Base-by-base conservation (phyloP, 2,797 vertebrate species). In the Gephyroberyx darwinii region DNA sequence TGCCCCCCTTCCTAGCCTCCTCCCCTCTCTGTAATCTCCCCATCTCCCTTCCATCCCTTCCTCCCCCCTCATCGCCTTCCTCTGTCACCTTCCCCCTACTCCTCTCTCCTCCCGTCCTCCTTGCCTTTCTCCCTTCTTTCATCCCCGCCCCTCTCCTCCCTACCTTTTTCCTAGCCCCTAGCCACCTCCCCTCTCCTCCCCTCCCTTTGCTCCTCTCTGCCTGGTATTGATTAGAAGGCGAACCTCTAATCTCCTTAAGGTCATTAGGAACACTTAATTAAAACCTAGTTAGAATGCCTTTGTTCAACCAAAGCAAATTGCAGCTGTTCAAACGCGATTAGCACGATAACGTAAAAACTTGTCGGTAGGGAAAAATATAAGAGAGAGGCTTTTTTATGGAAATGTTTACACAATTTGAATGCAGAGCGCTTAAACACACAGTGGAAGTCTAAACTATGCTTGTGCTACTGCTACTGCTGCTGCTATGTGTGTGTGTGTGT, bases 221-320 rank as follows among this genome's bases (percentile, higher is more conserved):
- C 86, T 90, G 77, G 85, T 97, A 98, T 97, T 96, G 96, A 98
- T 98, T 96, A 96, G 95, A 95, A 97, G 96, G 95, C 94, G 92
- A 96, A 90, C 90, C 95, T 94, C 95, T 97, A 97, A 99, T 96
- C 96, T 92, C 95, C 93, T 96, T 96, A 95, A 96, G 95, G 96
- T 97, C 95, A 96, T 98, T 98, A 97, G 94, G 93, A 94, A 94
- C 95, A 97, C 96, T 97, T 98, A 96, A 99, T 98, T 97, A 98
- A 98, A 98, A 95, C 93, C 94, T 95, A 96, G 95, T 96, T 97
- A 96, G 95, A 93, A 93, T 92, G 95, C 93, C 93, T 93, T 95
- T 95, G 95, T 95, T 96, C 94, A 90, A 93, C 92, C 93, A 94
- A 95, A 95, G 95, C 95, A 95, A 92, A 96, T 95, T 95, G 95